Conservation (phyloP, 2,888 invertebrate species). For the Nudaria mundana region DNA sequence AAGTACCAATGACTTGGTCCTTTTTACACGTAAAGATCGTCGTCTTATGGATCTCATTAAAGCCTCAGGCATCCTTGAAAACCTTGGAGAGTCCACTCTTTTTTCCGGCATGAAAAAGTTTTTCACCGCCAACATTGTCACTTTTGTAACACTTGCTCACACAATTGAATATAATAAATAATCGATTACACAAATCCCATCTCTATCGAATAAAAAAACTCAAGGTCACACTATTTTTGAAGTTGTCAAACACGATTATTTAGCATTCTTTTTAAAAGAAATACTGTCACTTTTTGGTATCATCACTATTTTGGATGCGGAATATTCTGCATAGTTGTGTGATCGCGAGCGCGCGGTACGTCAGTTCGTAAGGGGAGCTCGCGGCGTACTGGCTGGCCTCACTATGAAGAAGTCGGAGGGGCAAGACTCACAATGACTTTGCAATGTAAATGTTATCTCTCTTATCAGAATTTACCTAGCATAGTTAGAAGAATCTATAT, state of each 20-base stretch:
- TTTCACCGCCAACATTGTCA: conserved; percentile 85
- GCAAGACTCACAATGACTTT: conserved; percentile 26
- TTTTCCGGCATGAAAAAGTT: conserved; percentile 87
- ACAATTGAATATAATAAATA: conserved; percentile 13
- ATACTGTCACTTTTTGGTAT: conserved; percentile 40
- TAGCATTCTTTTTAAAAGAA: conserved; percentile 31
- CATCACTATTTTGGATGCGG: conserved; percentile 42
- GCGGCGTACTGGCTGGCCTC: conserved; percentile 35
- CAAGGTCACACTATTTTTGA: conserved; percentile 29
- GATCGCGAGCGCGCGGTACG: conserved; percentile 18
- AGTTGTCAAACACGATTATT: conserved; percentile 21
- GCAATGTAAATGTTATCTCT: conserved; percentile 43
- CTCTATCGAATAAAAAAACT: conserved; percentile 26
- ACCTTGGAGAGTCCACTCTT: conserved; percentile 79
- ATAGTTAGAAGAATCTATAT: conserved; percentile 39
- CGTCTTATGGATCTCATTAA: conserved; percentile 87
- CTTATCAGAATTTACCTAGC: conserved; percentile 50
- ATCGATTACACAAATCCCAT: conserved; percentile 28
- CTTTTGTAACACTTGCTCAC: conserved; percentile 22
- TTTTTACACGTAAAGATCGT: conserved; percentile 86
- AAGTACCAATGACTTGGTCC: conserved; percentile 87
- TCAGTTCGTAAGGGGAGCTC: conserved; percentile 21
- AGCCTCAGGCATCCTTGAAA: conserved; percentile 87
- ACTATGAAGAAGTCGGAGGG: conserved; percentile 19
- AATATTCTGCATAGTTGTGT: conserved; percentile 32